Evolutionary conservation across 2,113 vertebrate species (phyloP).

Genomic region (Falco punctatus): DNA sequence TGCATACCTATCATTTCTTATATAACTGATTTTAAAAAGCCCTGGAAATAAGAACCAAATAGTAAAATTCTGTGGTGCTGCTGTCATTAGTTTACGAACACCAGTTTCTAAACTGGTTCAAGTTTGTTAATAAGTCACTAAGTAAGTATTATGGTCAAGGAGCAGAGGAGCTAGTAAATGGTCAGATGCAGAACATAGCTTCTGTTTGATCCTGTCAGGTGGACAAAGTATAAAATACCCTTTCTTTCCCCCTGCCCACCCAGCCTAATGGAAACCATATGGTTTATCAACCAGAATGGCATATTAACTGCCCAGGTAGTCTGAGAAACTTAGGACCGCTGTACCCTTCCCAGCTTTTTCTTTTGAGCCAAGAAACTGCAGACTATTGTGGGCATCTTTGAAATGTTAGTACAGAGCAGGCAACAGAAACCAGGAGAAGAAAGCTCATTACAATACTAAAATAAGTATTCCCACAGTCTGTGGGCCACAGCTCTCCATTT

Average conservation of each 20-base stretch:
- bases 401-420: background rate
- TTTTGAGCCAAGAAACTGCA: background rate
- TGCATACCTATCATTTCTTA: background rate
- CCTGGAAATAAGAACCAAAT: background rate
- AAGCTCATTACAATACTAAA: background rate
- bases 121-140: conserved; percentile 56
- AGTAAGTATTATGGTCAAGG: conserved; percentile 55
- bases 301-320: conserved; percentile 28
- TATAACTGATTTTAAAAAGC: background rate
- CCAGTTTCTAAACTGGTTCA: background rate
- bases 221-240: background rate
- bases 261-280: background rate
- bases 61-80: background rate
- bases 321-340: background rate
- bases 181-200: conserved; percentile 12
- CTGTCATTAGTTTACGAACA: background rate
- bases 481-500: background rate
- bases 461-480: background rate
- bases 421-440: background rate
- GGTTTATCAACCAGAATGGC: conserved; percentile 14
- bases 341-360: background rate
- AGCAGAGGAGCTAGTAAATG: conserved; percentile 33
- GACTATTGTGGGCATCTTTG: background rate
- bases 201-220: conserved; percentile 17
- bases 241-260: background rate